Conservation (phyloP, 2,113 vertebrate genomes). For the Petrocephalus microphthalmus region DNA sequence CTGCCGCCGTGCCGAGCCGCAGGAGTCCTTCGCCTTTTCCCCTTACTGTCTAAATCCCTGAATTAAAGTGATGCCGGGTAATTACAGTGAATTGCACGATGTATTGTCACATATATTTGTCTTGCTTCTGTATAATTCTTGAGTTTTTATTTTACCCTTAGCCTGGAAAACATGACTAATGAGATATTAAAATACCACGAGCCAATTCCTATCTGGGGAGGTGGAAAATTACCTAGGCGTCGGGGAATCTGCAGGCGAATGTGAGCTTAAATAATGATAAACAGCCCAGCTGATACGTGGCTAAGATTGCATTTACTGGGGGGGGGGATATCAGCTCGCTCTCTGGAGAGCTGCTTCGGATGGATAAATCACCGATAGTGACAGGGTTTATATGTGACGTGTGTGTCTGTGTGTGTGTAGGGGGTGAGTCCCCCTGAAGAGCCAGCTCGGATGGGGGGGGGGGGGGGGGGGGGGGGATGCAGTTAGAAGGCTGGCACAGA, state of each 20-base stretch:
- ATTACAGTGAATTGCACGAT: slow-evolving; percentile 13
- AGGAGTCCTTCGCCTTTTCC: not conserved
- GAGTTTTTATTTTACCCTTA: slow-evolving; percentile 28
- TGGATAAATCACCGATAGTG: slow-evolving; percentile 57
- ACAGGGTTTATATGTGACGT: slow-evolving; percentile 34
- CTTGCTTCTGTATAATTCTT: slow-evolving; percentile 12
- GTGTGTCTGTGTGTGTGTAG: slow-evolving; percentile 7
- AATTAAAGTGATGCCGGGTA: not conserved
- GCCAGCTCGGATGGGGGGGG: not conserved
- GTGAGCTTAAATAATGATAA: slow-evolving; percentile 61
- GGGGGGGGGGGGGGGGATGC: not conserved
- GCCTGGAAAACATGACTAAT: slow-evolving; percentile 47
- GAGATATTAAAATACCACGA: slow-evolving; percentile 42
- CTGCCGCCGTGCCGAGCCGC: not conserved
- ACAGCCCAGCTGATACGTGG: slow-evolving; percentile 47
- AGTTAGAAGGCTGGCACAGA: not conserved
- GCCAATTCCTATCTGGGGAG: slow-evolving; percentile 41
- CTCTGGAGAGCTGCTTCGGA: slow-evolving; percentile 43
- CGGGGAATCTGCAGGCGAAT: slow-evolving; percentile 47
- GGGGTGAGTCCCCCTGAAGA: not conserved
- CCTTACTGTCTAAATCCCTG: not conserved
- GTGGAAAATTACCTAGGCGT: slow-evolving; percentile 43
- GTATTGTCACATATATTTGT: not conserved
- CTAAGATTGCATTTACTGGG: slow-evolving; percentile 59
- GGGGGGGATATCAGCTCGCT: slow-evolving; percentile 53